A percentile compares a stretch with the other conserved stretches of the same genome.
These are phyloP conservation scores for Tillus elongatus DNA, from an alignment of 2,888 invertebrate genomes.

Conservation along the genomic window DNA sequence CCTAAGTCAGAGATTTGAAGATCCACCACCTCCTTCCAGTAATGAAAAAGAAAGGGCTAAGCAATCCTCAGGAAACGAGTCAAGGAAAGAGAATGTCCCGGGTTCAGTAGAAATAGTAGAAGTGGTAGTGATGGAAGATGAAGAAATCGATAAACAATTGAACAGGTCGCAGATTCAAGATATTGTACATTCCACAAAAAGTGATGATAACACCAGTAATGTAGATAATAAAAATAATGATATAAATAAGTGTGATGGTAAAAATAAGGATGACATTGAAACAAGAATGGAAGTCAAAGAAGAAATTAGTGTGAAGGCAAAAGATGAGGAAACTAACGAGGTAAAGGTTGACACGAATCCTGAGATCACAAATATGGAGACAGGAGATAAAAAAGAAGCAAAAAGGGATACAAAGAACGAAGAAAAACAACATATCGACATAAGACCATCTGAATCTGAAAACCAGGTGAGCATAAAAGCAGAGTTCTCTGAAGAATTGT, in stretches of 20 bases:
- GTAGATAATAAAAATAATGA: neutral
- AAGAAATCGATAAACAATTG: constrained; percentile 34
- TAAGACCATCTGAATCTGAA: constrained; percentile 18
- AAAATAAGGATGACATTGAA: neutral
- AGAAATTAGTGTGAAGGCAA: neutral
- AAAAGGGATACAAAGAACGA: constrained; percentile 30
- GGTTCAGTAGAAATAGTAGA: constrained; percentile 40
- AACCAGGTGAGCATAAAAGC: too few relatives aligned
- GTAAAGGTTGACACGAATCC: neutral
- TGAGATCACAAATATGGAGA: neutral
- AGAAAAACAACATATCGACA: constrained; percentile 24
- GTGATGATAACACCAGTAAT: constrained; percentile 6
- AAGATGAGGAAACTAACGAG: neutral
- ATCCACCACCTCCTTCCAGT: too few relatives aligned
- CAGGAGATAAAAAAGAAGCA: neutral
- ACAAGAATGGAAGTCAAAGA: constrained; percentile 18
- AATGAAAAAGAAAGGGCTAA: too few relatives aligned
- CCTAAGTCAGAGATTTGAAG: too few relatives aligned
- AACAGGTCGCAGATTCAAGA: constrained; percentile 36
- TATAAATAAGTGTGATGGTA: too few relatives aligned
- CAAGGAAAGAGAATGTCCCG: too few relatives aligned
- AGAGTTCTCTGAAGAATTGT: constrained; percentile 25
- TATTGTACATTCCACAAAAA: constrained; percentile 30
- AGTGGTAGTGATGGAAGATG: constrained; percentile 41
- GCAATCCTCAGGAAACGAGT: too few relatives aligned